Evolutionary conservation across 2,888 invertebrate species (phyloP).

Genomic region (Lymantria dispar): DNA sequence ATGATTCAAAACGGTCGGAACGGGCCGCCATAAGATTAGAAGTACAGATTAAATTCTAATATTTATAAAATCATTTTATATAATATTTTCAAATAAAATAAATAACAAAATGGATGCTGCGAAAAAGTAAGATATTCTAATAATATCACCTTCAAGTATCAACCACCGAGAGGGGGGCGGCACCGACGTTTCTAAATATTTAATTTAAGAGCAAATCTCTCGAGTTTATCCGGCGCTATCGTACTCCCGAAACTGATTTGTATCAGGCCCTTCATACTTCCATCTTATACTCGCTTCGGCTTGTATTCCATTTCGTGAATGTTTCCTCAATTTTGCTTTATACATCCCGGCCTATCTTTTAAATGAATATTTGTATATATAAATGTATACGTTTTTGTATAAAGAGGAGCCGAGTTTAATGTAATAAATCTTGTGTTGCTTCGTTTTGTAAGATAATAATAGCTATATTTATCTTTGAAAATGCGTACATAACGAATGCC

Average conservation of each 20-base stretch:
- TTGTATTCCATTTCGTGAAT: constrained; percentile 25
- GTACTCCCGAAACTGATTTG: constrained; percentile 5
- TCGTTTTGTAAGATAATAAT: constrained; percentile 1
- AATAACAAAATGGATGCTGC: not conserved
- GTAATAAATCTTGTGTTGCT: constrained; percentile 15
- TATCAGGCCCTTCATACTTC: constrained; percentile 9
- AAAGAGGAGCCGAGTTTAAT: constrained; percentile 26
- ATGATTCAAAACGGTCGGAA: no score
- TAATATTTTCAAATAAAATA: no score
- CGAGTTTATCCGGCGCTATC: constrained; percentile 1
- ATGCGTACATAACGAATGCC: not conserved
- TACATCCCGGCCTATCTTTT: constrained; percentile 10
- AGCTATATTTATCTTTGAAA: not conserved
- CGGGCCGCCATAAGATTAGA: no score
- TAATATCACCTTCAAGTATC: constrained; percentile 2
- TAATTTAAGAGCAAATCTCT: constrained; percentile 7
- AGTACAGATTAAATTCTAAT: no score
- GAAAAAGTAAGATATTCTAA: not conserved
- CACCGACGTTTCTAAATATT: constrained; percentile 9
- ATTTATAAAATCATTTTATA: no score
- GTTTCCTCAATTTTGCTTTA: constrained; percentile 17
- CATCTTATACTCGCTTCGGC: constrained; percentile 14
- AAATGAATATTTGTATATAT: constrained; percentile 30
- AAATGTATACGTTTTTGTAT: constrained; percentile 13
- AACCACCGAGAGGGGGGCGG: no score